phyloP scores from a whole-genome alignment of 2,113 vertebrate species.

The Pithys albifrons region DNA sequence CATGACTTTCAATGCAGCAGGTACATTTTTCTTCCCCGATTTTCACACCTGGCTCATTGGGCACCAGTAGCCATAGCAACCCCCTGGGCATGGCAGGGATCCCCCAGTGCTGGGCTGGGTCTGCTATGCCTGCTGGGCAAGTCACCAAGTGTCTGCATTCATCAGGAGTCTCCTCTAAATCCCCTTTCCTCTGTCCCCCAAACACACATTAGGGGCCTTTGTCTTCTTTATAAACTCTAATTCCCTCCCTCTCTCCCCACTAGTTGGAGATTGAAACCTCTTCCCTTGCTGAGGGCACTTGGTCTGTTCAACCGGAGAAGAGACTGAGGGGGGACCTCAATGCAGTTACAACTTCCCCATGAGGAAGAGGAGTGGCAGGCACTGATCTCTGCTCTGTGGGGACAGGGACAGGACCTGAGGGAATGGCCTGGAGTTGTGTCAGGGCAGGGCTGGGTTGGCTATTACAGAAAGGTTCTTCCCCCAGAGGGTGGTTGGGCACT shows the following conservation, averaged over 20 bases:
- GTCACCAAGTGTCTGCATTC: not conserved
- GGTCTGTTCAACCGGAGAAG: not conserved
- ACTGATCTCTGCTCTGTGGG: not conserved
- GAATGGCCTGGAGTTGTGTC: not conserved
- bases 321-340: not conserved
- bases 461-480: not conserved
- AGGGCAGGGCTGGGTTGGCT: not conserved
- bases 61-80: conserved; percentile 58
- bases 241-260: not conserved
- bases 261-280: not conserved
- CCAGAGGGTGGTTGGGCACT: not conserved
- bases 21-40: not conserved
- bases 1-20: conserved; percentile 10
- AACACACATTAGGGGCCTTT: not conserved
- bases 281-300: not conserved
- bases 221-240: not conserved
- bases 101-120: not conserved
- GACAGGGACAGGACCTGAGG: not conserved
- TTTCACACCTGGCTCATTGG: conserved; percentile 8
- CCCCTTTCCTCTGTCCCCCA: not conserved
- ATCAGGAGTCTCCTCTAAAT: not conserved
- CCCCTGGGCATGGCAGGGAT: not conserved
- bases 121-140: not conserved
- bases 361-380: not conserved
- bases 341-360: not conserved